These are phyloP conservation scores for Thereva nobilitata DNA, from an alignment of 2,888 invertebrate genomes.

Conservation along the genomic window DNA sequence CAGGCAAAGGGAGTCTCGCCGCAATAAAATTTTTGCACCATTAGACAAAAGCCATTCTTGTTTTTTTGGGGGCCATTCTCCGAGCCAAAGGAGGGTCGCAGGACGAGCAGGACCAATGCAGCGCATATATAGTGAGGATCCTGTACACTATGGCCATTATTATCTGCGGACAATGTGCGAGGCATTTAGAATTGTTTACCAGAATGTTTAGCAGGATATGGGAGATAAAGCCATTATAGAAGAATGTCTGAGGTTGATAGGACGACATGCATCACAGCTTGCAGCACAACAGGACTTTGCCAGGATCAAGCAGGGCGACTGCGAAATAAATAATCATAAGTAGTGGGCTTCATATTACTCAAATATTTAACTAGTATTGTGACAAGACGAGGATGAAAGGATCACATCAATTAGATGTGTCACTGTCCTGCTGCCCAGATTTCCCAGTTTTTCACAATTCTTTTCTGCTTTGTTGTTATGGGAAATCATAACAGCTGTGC, in stretches of 20 bases:
- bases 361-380: constrained; percentile 41
- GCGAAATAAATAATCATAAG: constrained; percentile 40
- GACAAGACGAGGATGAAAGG: constrained; percentile 38
- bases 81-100: too few relatives aligned
- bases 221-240: constrained; percentile 12
- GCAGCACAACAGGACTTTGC: constrained; percentile 32
- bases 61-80: too few relatives aligned
- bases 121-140: too few relatives aligned
- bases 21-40: constrained; percentile 41
- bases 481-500: constrained; percentile 31
- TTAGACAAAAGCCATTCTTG: constrained; percentile 34
- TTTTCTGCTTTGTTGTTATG: background rate
- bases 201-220: constrained; percentile 37
- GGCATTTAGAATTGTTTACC: constrained; percentile 39
- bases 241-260: constrained; percentile 16
- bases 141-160: background rate
- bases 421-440: constrained; percentile 30
- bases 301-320: background rate
- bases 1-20: constrained; percentile 29
- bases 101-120: too few relatives aligned
- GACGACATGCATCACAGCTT: constrained; percentile 23
- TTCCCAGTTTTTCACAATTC: constrained; percentile 11
- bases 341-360: constrained; percentile 38
- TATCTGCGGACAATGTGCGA: constrained; percentile 5
- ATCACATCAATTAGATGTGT: constrained; percentile 41